Evolutionary conservation across 2,888 invertebrate species (phyloP), one percentile per base, ranked within the genome.

Genomic region (Dryocosmus kuriphilus): DNA sequence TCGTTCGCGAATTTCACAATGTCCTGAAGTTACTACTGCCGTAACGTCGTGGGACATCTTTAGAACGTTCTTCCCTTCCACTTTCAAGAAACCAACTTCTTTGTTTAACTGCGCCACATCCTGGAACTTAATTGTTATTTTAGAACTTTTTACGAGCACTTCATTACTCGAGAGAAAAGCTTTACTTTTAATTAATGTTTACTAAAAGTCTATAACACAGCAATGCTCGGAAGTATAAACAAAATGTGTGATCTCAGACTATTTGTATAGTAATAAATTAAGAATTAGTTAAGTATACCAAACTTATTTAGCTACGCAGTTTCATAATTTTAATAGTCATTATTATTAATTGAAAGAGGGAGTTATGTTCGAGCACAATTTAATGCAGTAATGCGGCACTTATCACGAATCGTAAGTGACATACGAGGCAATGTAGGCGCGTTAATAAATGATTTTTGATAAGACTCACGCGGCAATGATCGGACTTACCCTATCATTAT

Each of bases 1-100:
- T 81, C 78, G 76, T 81, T 75, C 79, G 79, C 79, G 79, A 80
- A 81, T 83, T 82, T 83, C 83, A 80, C 81, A 81, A 83, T 76
- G 80, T 82, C 79, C 77, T 77, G 74, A 78, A 82, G 81, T 82
- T 81, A 82, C 78, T 79, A 78, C 80, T 32, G 76, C 57, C 74
- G 82, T 82, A 81, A 81, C 78, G 77, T 80, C 77, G 78, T 82
- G 79, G 78, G 80, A 80, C 78, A 78, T 79, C 80, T 80, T 76
- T 77, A 65, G 77, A 76, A 79, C 77, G 77, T 80, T 82, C 79
- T 78, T 51, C n/a, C 62, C 30, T 75, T 51, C 46, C 32, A 75
- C 51, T 75, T 75, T 61, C 35, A 22, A 22, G n/a, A 35, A 35
- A 74, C 9, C 16, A 41, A 35, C 74, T 60, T 11, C 41, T 32